A percentile compares a stretch with the other conserved stretches of the same genome.
Evolutionary conservation across 2,888 invertebrate species (phyloP).

Genomic region (Polymixis lichenea): DNA sequence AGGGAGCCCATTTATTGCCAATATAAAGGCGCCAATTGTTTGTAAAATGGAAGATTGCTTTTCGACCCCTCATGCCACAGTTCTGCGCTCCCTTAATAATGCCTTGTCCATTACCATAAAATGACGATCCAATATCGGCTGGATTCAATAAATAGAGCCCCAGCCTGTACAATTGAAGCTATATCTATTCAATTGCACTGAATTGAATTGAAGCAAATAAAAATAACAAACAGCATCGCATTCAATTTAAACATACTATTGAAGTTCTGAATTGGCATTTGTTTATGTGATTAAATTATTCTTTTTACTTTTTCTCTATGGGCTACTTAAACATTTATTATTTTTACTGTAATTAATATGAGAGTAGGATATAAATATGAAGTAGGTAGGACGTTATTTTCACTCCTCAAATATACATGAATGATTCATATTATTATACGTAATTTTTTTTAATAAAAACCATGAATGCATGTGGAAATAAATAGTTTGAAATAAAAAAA

Average conservation of each 20-base stretch:
- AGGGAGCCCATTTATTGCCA: slow-evolving; percentile 9
- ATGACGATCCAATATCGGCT: slow-evolving; percentile 52
- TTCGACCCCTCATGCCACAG: slow-evolving; percentile 31
- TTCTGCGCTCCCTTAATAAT: slow-evolving; percentile 39
- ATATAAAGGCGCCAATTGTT: slow-evolving; percentile 35
- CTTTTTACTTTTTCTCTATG: slow-evolving; percentile 9
- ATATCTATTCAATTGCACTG: slow-evolving; percentile 46
- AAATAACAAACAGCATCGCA: slow-evolving; percentile 22
- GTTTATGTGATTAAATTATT: neutral
- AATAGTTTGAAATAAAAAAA: too few relatives aligned
- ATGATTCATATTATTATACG: too few relatives aligned
- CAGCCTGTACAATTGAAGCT: slow-evolving; percentile 27
- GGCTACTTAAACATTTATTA: neutral
- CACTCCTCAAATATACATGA: slow-evolving; percentile 19
- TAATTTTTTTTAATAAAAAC: too few relatives aligned
- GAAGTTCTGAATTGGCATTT: slow-evolving; percentile 13
- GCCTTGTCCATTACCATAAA: slow-evolving; percentile 56
- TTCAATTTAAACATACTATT: slow-evolving; percentile 16
- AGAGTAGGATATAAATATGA: slow-evolving; percentile 25
- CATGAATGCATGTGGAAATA: too few relatives aligned
- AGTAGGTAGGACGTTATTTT: slow-evolving; percentile 14
- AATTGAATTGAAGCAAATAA: slow-evolving; percentile 33
- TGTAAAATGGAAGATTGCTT: slow-evolving; percentile 49
- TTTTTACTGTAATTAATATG: slow-evolving; percentile 11
- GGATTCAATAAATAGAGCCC: slow-evolving; percentile 50